Evolutionary conservation across 2,888 invertebrate genomes (phyloP).

Genomic region (Heliconius cydno): DNA sequence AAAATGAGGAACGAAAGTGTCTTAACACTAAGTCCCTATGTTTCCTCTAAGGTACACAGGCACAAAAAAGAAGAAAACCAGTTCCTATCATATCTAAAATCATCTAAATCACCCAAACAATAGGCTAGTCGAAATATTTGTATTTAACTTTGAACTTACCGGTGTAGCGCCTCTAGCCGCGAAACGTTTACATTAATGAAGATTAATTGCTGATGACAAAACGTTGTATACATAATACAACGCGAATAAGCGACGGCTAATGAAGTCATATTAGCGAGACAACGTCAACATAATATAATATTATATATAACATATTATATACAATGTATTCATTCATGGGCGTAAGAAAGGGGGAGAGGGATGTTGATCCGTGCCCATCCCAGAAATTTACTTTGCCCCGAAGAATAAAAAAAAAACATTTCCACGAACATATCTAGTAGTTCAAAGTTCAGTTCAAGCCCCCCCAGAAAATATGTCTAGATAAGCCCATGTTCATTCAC

Average conservation of each 20-base stretch:
- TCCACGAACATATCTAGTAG: too few relatives aligned
- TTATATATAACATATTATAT: too few relatives aligned
- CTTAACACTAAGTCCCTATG: too few relatives aligned
- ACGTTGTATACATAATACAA: constrained; percentile 50
- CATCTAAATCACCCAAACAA: not conserved
- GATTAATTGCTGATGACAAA: constrained; percentile 75
- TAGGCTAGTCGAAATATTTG: constrained; percentile 17
- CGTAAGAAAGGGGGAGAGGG: too few relatives aligned
- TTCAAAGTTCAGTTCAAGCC: too few relatives aligned
- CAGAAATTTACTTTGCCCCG: too few relatives aligned
- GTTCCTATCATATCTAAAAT: not conserved
- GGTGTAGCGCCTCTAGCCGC: constrained; percentile 58
- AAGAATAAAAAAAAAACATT: too few relatives aligned
- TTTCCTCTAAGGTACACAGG: not conserved
- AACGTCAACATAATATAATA: constrained; percentile 25
- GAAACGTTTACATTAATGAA: constrained; percentile 76
- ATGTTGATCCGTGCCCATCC: too few relatives aligned
- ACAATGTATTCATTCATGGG: too few relatives aligned
- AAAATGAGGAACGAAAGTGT: too few relatives aligned
- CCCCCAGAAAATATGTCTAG: too few relatives aligned
- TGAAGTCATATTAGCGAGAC: constrained; percentile 42
- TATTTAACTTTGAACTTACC: constrained; percentile 29
- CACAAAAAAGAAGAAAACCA: not conserved
- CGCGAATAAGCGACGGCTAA: constrained; percentile 51
- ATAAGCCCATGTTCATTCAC: too few relatives aligned